Evolutionary conservation across 2,797 vertebrate genomes (phyloP), one percentile per base, ranked within the genome.

Genomic region (Antrozous pallidus): DNA sequence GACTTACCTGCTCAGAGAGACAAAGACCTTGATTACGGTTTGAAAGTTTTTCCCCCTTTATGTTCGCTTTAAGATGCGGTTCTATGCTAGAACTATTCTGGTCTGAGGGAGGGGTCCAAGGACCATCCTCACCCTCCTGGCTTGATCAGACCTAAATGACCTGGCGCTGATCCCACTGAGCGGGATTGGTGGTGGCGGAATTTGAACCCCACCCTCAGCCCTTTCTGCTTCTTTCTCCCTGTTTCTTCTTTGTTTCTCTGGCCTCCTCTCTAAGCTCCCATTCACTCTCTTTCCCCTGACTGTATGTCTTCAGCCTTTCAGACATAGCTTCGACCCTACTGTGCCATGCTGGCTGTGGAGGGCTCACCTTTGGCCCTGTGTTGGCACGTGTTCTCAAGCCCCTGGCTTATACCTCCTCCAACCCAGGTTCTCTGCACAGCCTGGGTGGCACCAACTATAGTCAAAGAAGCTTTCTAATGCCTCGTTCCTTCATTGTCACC

Each of bases 1-100:
- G 92, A 97, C 88, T 97, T 97, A 97, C 91, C 85, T 97, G 97
- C 96, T 98, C 97, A 97, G 94, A 95, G 40, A 96, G 61, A 91
- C 45, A 70, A 92, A 92, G 54, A 75, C 82, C 75, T 92, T 51
- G 42, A 89, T 73, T 67, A 58, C 24, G 2, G 13, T 89, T 81
- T 26, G 24, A 87, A 17, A 69, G 26, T 42, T 40, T 42, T 49
- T 70, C 71, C 36, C 10, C 75, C 8, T 17, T 31, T 26, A 61
- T 26, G 20, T 91, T 20, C 47, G 11, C 77, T 78, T 87, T 26
- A 69, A 77, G 86, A 63, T 38, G 31, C 18, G 10, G 42, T 42
- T 42, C 42, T 77, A 6, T n/a, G 4, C n/a, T 17, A 18, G 49
- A 36, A 2, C 13, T 63, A 0, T 83, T 63, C 42, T 56, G 67